Percentiles rank a stretch among this genome's conserved stretches.
These are phyloP conservation scores for Leptogaster cylindrica DNA, from an alignment of 2,888 invertebrate species.

Conservation along the genomic window DNA sequence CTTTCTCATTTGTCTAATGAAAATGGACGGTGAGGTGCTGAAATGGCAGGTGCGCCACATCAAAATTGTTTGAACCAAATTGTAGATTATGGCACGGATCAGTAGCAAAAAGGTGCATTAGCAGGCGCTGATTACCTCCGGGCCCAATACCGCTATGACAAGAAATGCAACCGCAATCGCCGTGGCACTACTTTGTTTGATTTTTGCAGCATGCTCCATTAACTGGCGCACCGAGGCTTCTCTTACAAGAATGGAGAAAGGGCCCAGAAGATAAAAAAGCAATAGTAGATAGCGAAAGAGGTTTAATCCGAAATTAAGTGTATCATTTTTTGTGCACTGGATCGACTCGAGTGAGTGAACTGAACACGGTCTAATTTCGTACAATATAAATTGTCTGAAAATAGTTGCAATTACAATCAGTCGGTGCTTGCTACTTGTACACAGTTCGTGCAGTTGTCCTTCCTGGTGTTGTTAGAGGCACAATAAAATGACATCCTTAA, in stretches of 20 bases:
- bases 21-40: conserved; percentile 21
- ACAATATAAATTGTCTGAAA: conserved; percentile 43
- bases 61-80: conserved; percentile 6
- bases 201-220: conserved; percentile 39
- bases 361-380: conserved; percentile 36
- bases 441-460: conserved; percentile 5
- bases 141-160: neutral
- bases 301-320: conserved; percentile 42
- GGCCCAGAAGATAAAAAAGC: conserved; percentile 27
- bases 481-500: neutral
- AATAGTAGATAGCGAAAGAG: conserved; percentile 21
- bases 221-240: conserved; percentile 19
- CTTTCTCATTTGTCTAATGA: conserved; percentile 33
- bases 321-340: conserved; percentile 31
- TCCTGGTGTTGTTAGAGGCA: neutral
- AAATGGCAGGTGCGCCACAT: conserved; percentile 20
- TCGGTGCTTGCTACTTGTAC: conserved; percentile 33
- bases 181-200: conserved; percentile 21
- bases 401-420: conserved; percentile 18
- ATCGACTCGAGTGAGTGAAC: neutral
- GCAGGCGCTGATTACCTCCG: neutral
- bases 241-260: conserved; percentile 39
- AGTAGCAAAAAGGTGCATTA: conserved; percentile 21
- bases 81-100: neutral
- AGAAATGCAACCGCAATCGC: conserved; percentile 32